Conservation (phyloP, 2,888 invertebrate species). For the Halocaridina rubra region DNA sequence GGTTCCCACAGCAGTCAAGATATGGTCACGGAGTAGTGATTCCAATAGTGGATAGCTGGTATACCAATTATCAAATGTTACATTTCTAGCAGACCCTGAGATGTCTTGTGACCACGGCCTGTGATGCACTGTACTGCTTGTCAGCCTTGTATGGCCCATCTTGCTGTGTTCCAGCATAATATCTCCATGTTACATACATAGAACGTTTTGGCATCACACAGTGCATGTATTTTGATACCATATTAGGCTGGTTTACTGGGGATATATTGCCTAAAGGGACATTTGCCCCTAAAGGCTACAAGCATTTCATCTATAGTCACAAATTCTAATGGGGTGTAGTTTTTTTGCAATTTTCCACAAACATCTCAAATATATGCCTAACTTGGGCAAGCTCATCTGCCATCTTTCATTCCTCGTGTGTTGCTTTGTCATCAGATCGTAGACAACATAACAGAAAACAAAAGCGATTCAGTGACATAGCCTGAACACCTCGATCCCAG, state of each 20-base stretch:
- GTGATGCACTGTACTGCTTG: background rate
- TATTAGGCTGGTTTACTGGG: constrained; percentile 65
- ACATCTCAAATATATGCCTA: constrained; percentile 32
- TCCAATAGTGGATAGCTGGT: constrained; percentile 5
- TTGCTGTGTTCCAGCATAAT: background rate
- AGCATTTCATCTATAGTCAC: constrained; percentile 64
- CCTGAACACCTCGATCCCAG: constrained; percentile 63
- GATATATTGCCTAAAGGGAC: constrained; percentile 66
- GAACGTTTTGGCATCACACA: background rate
- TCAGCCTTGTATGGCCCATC: background rate
- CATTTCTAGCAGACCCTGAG: background rate
- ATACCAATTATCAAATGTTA: background rate
- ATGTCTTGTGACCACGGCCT: constrained; percentile 4
- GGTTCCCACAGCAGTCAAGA: background rate
- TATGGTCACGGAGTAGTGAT: background rate
- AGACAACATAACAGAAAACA: constrained; percentile 20
- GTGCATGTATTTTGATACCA: constrained; percentile 60
- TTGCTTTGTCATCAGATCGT: background rate
- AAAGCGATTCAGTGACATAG: constrained; percentile 62
- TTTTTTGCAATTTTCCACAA: constrained; percentile 1
- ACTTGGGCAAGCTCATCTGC: constrained; percentile 47
- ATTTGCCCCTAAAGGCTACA: constrained; percentile 64
- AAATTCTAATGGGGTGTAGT: constrained; percentile 63
- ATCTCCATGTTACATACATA: constrained; percentile 6
- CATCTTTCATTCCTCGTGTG: background rate